Percentiles rank a stretch among this genome's conserved stretches.
phyloP scores from a whole-genome alignment of 1,140 invertebrate genomes.

The Drosophila truncata region DNA sequence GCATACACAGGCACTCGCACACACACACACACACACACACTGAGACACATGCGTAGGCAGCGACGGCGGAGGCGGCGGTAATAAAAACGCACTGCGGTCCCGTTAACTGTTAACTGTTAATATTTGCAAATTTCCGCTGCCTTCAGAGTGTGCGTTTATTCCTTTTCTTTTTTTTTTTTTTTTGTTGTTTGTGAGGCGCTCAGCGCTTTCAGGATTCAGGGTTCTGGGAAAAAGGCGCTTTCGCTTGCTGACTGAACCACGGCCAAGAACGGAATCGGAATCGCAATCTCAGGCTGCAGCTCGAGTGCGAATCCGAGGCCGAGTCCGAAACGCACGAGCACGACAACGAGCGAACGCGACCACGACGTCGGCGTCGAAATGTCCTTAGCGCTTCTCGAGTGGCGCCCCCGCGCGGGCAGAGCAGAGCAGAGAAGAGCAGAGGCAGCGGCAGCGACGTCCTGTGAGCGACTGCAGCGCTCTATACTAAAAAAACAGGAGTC shows the following conservation, averaged over 20 bases:
- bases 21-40: constrained; percentile 5
- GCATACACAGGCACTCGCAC: constrained; percentile 28
- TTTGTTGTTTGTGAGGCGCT: constrained; percentile 3
- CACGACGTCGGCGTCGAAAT: constrained; percentile 43
- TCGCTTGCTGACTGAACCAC: constrained; percentile 39
- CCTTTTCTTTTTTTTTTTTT: background rate
- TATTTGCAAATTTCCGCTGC: constrained; percentile 40
- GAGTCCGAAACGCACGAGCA: constrained; percentile 25
- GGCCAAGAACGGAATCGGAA: constrained; percentile 38
- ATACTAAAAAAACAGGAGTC: constrained; percentile 47
- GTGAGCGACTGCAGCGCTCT: constrained; percentile 33
- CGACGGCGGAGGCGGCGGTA: constrained; percentile 40
- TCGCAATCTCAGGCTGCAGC: constrained; percentile 39
- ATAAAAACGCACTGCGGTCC: constrained; percentile 49
- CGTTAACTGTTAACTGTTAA: constrained; percentile 35
- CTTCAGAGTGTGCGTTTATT: constrained; percentile 3
- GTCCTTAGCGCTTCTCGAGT: constrained; percentile 59
- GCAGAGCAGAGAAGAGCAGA: constrained; percentile 38
- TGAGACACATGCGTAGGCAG: constrained; percentile 27
- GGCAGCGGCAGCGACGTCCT: constrained; percentile 52
- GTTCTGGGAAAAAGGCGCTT: constrained; percentile 32
- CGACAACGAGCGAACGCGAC: constrained; percentile 5
- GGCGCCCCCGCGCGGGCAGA: constrained; percentile 51
- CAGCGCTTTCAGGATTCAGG: constrained; percentile 29
- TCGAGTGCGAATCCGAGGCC: constrained; percentile 33